phyloP scores from a whole-genome alignment of 2,113 vertebrate species.

The Pionites leucogaster region DNA sequence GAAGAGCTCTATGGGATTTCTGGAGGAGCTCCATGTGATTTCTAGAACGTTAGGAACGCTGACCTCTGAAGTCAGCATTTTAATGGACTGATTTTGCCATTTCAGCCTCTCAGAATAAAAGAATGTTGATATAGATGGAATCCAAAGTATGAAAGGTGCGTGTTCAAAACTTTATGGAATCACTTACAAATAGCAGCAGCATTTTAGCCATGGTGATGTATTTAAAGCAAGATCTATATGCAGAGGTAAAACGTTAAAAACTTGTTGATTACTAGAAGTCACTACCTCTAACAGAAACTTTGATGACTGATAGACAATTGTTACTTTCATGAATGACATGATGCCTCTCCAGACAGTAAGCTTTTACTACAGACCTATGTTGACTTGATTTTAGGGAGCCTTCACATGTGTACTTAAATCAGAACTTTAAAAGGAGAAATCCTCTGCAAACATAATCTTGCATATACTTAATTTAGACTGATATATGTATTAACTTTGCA shows the following conservation, averaged over 20 bases:
- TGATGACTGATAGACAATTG: not conserved
- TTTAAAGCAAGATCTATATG: not conserved
- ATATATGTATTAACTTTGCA: not conserved
- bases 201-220: not conserved
- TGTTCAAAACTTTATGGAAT: not conserved
- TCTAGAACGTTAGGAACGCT: not conserved
- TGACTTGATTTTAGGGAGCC: not conserved
- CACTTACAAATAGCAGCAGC: not conserved
- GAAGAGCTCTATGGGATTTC: not conserved
- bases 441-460: not conserved
- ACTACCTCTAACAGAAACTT: not conserved
- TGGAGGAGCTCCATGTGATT: not conserved
- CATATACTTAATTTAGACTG: not conserved
- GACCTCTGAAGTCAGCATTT: not conserved
- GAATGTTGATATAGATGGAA: not conserved
- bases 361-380: not conserved
- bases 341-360: not conserved
- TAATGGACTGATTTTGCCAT: not conserved
- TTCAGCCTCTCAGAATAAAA: not conserved
- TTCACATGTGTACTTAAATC: not conserved
- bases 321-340: not conserved
- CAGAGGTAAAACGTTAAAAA: not conserved
- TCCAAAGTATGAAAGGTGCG: not conserved
- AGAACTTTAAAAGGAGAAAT: not conserved
- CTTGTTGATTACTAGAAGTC: not conserved